Evolutionary conservation across 53 echinoderm and acorn worm species (phyloP).

Genomic region (Antedon mediterranea): DNA sequence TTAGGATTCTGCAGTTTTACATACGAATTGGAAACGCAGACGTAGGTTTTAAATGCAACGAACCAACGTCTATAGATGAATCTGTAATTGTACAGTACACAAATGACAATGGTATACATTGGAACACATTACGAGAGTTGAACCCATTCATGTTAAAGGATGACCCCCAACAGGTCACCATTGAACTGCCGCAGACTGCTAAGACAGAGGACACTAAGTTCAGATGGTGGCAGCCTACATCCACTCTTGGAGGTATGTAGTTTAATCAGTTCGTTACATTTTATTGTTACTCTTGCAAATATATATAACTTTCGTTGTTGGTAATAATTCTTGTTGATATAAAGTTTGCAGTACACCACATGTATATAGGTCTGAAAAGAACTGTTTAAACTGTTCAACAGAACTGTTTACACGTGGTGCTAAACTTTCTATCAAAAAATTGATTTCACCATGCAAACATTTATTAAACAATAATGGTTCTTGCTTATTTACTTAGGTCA

Average conservation of each 20-base stretch:
- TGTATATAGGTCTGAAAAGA: too few species aligned
- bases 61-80: conserved; percentile 50
- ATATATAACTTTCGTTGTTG: too few species aligned
- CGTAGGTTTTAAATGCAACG: conserved; percentile 28
- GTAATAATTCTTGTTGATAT: too few species aligned
- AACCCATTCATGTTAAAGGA: conserved; percentile 50
- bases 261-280: too few species aligned
- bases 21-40: conserved; percentile 56
- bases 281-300: too few species aligned
- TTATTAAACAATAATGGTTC: too few species aligned
- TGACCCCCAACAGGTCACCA: conserved; percentile 50
- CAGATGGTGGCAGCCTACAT: conserved; percentile 83
- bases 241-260: conserved; percentile 33
- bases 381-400: too few species aligned
- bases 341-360: too few species aligned
- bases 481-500: not conserved
- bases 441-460: too few species aligned
- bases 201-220: conserved; percentile 68
- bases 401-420: too few species aligned
- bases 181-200: conserved; percentile 45
- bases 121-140: conserved; percentile 65
- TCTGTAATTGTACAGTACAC: conserved; percentile 80
- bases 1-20: conserved; percentile 80
- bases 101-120: conserved; percentile 50
- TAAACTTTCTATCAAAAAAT: too few species aligned